These are phyloP conservation scores for Spea multiplicata DNA, from an alignment of 2,113 vertebrate species.

Conservation along the genomic window DNA sequence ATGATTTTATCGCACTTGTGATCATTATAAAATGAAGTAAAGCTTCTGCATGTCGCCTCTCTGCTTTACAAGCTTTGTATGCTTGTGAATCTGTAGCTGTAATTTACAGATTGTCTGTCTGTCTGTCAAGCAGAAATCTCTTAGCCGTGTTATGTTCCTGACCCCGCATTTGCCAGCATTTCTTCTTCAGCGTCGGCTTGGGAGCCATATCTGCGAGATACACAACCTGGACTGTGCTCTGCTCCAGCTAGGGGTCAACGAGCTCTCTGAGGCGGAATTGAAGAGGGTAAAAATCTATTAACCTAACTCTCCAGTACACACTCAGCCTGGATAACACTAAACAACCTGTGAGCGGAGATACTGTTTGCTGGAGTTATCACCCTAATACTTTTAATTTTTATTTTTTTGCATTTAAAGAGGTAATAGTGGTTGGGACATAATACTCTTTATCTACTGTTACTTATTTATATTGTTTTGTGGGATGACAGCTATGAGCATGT, in stretches of 20 bases:
- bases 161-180: constrained; percentile 72
- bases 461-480: too few species aligned
- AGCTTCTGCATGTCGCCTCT: too few species aligned
- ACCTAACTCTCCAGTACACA: neutral
- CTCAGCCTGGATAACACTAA: too few species aligned
- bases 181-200: constrained; percentile 72
- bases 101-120: neutral
- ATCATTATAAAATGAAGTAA: too few species aligned
- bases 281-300: constrained; percentile 64
- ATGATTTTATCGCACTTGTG: too few species aligned
- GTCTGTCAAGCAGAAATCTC: constrained; percentile 65
- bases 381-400: too few species aligned
- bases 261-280: constrained; percentile 78
- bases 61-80: neutral
- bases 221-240: constrained; percentile 80
- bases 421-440: too few species aligned
- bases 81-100: neutral
- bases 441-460: too few species aligned
- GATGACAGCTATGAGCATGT: too few species aligned
- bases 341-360: too few species aligned
- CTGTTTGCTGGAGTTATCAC: too few species aligned
- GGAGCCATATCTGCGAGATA: constrained; percentile 72
- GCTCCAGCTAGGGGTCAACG: constrained; percentile 67
- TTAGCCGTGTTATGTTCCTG: constrained; percentile 82
- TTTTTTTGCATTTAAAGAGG: too few species aligned